Percentiles rank a stretch among this genome's conserved stretches.
These are phyloP conservation scores for Patagioenas fasciata DNA, from an alignment of 2,113 vertebrate species.

Conservation along the genomic window DNA sequence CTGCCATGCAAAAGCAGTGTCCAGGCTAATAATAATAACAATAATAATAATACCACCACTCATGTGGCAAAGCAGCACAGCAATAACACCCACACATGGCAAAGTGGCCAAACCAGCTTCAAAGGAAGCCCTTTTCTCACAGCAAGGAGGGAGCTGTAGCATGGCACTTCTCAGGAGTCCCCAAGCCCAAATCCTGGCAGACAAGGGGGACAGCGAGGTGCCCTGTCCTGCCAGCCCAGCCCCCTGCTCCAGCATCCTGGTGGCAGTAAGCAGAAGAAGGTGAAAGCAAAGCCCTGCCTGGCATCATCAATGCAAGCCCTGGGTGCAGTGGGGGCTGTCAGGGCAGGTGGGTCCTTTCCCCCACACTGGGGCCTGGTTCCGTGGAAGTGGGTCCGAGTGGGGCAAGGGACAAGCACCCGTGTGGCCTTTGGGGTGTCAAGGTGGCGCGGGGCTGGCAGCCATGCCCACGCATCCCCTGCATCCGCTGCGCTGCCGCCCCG, in stretches of 20 bases:
- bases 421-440: accelerated
- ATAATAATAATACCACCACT: too few relatives aligned
- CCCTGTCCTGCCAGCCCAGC: background rate
- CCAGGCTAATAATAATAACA: background rate
- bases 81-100: background rate
- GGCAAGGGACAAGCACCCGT: accelerated
- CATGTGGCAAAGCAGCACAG: background rate
- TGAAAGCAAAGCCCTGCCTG: background rate
- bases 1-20: background rate
- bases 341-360: background rate
- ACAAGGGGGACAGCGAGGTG: accelerated
- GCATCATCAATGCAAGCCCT: background rate
- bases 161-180: background rate
- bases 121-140: background rate
- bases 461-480: background rate
- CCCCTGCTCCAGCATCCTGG: background rate
- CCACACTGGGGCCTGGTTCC: accelerated
- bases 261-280: background rate
- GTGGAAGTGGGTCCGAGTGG: accelerated
- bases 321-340: accelerated
- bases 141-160: background rate
- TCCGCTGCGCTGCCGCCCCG: background rate
- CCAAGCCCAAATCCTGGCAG: background rate
- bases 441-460: background rate
- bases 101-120: background rate